Base-by-base conservation (phyloP, 2,888 invertebrate genomes). In the Synanthedon andrenaeformis region DNA sequence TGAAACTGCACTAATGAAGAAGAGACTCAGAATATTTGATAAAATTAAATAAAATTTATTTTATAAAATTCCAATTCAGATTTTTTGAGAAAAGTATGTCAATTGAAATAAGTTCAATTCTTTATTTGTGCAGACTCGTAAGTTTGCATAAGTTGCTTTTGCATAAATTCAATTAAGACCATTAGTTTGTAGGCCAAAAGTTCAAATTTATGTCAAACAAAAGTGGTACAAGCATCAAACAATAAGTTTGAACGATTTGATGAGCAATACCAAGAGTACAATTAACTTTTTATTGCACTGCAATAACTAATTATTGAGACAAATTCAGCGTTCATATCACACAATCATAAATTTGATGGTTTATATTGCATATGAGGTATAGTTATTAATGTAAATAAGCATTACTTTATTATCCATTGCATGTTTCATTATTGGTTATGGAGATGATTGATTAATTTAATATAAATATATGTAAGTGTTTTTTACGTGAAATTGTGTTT, bases 261-360 rank as follows among this genome's bases (percentile, higher is more conserved):
- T 71, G 71, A 80, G 82, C 79, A 79, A 79, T 80, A 82, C 73
- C 74, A 69, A 74, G 61, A 78, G 76, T 80, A 81, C 82, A 79
- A 80, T 67, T 62, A 68, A 64, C 55, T 65, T 64, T 64, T 66
- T 62, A 70, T 66, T 68, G 64, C 67, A 59, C 62, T 66, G 73
- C 73, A 76, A 76, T 76, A 75, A 71, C 59, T 66, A 60, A 59
- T 57, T 53, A 52, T 56, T 54, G 59, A 56, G 62, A 62, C 60
- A 63, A 64, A 62, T 59, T 64, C 67, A 67, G 64, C 65, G 62
- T 70, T 49, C 75, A 77, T 76, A 78, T 79, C 76, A 75, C 68
- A 67, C 59, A 61, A 64, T 62, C 65, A 66, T 64, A 60, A 65
- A 68, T 64, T 70, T 59, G 56, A 69, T 67, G 59, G 68, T 66